These are phyloP conservation scores for Calyptommatus sinebrachiatus DNA, from an alignment of 2,113 vertebrate species.

Conservation along the genomic window DNA sequence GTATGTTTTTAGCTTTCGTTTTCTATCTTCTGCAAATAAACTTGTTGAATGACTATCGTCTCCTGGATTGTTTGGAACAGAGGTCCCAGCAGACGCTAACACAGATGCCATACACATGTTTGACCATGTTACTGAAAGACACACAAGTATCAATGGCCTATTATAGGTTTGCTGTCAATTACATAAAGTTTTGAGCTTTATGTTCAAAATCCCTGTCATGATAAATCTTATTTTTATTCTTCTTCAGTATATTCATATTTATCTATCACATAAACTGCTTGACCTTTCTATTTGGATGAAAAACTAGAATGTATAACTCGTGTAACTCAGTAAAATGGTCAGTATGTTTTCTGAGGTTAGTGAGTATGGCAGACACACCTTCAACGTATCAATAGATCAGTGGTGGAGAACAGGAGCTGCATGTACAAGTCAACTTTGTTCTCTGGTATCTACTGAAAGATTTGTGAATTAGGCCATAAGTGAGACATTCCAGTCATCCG, in stretches of 20 bases:
- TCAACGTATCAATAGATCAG: background rate
- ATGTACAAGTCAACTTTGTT: background rate
- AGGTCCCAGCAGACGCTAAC: too few relatives aligned
- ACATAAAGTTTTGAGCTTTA: background rate
- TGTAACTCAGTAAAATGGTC: background rate
- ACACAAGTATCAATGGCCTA: background rate
- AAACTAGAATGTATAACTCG: background rate
- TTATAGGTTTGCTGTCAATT: background rate
- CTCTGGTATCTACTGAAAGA: background rate
- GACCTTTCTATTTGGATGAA: background rate
- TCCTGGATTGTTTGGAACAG: too few relatives aligned
- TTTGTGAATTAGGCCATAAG: background rate
- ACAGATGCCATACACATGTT: too few relatives aligned
- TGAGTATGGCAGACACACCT: background rate
- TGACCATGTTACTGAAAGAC: background rate
- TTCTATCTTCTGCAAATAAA: too few relatives aligned
- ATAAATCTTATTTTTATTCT: background rate
- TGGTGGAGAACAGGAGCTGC: background rate
- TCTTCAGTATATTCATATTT: background rate
- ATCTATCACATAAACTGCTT: background rate
- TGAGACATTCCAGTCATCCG: background rate
- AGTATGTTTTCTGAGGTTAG: background rate
- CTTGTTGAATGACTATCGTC: too few relatives aligned
- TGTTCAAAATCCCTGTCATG: background rate
- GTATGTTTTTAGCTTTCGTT: too few relatives aligned